phyloP scores from a whole-genome alignment of 2,888 invertebrate species.

The Ennomos fuscantarius region DNA sequence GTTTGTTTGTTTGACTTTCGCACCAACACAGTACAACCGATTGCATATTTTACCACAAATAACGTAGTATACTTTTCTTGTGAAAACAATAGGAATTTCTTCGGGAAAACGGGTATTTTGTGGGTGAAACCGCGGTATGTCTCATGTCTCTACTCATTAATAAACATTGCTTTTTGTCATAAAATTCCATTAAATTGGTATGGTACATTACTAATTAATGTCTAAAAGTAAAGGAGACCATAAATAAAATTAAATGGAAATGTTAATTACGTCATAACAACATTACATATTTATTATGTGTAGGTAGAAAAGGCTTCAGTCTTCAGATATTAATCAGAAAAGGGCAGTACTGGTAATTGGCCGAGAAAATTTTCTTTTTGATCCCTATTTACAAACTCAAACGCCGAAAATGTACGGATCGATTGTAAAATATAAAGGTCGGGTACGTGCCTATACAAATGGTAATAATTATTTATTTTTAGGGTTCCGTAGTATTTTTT shows the following conservation, averaged over 20 bases:
- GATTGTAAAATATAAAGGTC: conserved; percentile 5
- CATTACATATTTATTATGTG: too few species aligned
- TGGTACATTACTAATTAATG: too few species aligned
- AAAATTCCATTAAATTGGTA: too few species aligned
- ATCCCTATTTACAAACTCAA: conserved; percentile 19
- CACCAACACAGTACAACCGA: too few species aligned
- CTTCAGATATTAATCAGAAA: background rate
- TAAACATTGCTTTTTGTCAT: too few species aligned
- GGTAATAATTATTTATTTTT: conserved; percentile 18
- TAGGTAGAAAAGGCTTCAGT: background rate
- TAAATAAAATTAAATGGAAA: background rate
- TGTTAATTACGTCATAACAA: background rate
- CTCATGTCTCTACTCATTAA: too few species aligned
- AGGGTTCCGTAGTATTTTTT: background rate
- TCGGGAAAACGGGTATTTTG: too few species aligned
- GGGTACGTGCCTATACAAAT: conserved; percentile 9
- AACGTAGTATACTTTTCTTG: conserved; percentile 10
- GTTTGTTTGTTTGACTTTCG: too few species aligned
- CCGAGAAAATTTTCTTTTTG: conserved; percentile 19
- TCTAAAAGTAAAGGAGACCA: background rate
- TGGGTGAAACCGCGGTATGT: too few species aligned
- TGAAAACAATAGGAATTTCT: too few species aligned
- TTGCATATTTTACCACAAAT: too few species aligned
- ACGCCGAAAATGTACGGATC: conserved; percentile 11
- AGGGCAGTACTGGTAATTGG: background rate